Conservation (phyloP, 2,888 invertebrate genomes). For the Cheilosia vernalis region DNA sequence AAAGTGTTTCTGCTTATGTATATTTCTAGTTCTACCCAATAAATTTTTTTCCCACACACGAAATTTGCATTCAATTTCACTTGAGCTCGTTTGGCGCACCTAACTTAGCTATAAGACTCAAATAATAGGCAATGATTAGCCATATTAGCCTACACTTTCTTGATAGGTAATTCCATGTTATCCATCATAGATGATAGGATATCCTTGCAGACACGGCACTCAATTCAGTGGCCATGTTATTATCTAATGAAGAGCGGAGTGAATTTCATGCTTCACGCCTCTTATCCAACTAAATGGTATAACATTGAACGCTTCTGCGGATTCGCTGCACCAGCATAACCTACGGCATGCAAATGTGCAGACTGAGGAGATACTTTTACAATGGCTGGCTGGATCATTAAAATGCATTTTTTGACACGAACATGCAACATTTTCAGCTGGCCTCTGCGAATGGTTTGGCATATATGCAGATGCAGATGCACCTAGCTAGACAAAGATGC, state of each 20-base stretch:
- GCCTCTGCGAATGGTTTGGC: background rate
- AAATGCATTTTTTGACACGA: slow-evolving; percentile 43
- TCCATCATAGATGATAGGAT: slow-evolving; percentile 12
- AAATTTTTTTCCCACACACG: background rate
- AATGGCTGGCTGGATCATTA: slow-evolving; percentile 23
- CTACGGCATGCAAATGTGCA: slow-evolving; percentile 43
- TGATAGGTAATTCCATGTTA: slow-evolving; percentile 33
- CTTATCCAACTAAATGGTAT: slow-evolving; percentile 23
- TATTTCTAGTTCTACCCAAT: no score
- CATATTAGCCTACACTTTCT: background rate
- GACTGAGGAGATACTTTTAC: slow-evolving; percentile 1
- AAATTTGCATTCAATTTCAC: slow-evolving; percentile 14
- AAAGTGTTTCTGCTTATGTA: no score
- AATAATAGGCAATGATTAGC: slow-evolving; percentile 37
- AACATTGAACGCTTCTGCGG: slow-evolving; percentile 45
- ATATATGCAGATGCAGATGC: background rate
- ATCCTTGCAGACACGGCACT: background rate
- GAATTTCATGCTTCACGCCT: slow-evolving; percentile 45
- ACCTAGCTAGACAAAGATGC: background rate
- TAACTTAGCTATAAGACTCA: slow-evolving; percentile 6
- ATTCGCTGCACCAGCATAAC: background rate
- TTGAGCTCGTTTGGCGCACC: slow-evolving; percentile 3
- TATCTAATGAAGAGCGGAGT: slow-evolving; percentile 27
- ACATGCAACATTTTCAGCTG: slow-evolving; percentile 17
- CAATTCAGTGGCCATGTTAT: background rate